phyloP scores from a whole-genome alignment of 1,140 invertebrate genomes.

The Drosophila biarmipes region DNA sequence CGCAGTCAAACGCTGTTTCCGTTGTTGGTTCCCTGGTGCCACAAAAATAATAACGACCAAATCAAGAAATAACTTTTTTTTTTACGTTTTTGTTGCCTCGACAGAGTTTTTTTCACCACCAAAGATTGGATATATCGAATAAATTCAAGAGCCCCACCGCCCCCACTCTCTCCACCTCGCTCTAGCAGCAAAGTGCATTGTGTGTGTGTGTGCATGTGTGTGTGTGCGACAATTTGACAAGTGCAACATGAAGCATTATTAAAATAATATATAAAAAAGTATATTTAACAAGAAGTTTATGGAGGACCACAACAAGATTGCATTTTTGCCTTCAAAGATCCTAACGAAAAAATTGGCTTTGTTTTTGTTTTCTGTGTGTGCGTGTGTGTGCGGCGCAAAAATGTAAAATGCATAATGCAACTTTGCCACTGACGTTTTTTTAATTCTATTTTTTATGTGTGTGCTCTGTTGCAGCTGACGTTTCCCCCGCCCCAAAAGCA shows the following conservation, averaged over 20 bases:
- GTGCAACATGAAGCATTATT: constrained; percentile 20
- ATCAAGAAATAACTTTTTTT: constrained; percentile 17
- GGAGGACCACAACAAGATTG: not conserved
- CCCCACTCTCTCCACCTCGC: constrained; percentile 8
- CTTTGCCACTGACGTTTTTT: constrained; percentile 24
- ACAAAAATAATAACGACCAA: constrained; percentile 1
- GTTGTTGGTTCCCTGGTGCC: constrained; percentile 11
- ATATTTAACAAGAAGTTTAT: not conserved
- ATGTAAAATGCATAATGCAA: constrained; percentile 23
- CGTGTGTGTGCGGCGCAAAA: constrained; percentile 8
- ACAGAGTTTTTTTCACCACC: constrained; percentile 1
- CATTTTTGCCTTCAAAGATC: not conserved
- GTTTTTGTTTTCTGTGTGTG: constrained; percentile 24
- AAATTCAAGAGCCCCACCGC: constrained; percentile 16
- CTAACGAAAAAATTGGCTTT: constrained; percentile 1
- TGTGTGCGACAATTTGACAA: constrained; percentile 31
- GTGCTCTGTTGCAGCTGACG: constrained; percentile 32
- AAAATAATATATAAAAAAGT: constrained; percentile 2
- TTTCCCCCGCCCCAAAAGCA: constrained; percentile 15
- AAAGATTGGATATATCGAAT: constrained; percentile 32
- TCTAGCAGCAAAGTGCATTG: constrained; percentile 18
- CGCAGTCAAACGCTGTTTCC: constrained; percentile 12
- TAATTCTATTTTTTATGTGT: constrained; percentile 38
- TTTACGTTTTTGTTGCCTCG: constrained; percentile 24
- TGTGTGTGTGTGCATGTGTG: constrained; percentile 11